Evolutionary conservation across 1,140 invertebrate genomes (phyloP), one percentile per base, ranked within the genome.

Genomic region (Drosophila arawakana): DNA sequence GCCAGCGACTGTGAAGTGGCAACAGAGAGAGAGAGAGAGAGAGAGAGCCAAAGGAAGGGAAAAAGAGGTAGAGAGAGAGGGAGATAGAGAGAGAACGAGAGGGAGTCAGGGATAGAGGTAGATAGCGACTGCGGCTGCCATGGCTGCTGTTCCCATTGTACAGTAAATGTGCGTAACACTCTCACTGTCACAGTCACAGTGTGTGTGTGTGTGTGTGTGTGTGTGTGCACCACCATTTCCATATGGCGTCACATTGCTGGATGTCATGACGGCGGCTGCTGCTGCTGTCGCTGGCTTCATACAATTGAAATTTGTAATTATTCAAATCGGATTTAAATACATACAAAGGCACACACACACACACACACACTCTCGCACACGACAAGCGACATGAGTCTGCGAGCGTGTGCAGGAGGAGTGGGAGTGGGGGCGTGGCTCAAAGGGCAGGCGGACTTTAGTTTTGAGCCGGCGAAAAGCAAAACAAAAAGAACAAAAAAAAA

Each of bases 271-370:
- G 69, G 47, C 57, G 13, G 54, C 18, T 54, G 49, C n/a, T 34
- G 25, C 49, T 52, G 49, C 21, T 67, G 62, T 52, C 69, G 77
- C 69, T 78, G 81, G 52, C 82, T 89, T 83, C 71, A 75, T 89
- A 88, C 84, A 88, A 88, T 88, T 88, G 84, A 88, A 88, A 88
- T 88, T 88, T 89, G 80, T 88, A 88, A 88, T 88, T 88, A 88
- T 88, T 88, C 84, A 88, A 88, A 88, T 88, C 84, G 84, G 84
- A 88, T 88, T 88, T 88, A 83, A 89, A 83, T 78, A 83, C 83
- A 89, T 66, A 88, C 49, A 73, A 61, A 79, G 41, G 47, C 43
- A 61, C 35, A 59, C 7, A 50, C 55, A 50, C 3, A 43, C 46
- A 43, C 13, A 60, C 18, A 58, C 11, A 63, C 47, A 15, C 15